Conservation (phyloP, 2,797 vertebrate species). For the Rhinella marina region DNA sequence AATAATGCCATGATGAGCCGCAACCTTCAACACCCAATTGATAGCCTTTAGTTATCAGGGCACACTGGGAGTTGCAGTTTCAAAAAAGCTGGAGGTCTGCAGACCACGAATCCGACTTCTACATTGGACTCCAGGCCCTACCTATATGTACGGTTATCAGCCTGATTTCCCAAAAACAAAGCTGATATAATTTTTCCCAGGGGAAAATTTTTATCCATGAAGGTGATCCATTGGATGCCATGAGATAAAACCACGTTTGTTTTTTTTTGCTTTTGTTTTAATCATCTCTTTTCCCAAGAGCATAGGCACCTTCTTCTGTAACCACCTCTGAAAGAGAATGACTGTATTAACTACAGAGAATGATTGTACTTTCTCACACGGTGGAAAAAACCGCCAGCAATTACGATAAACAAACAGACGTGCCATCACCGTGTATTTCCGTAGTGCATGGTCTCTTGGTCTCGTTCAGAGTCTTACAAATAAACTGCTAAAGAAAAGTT, state of each 20-base stretch:
- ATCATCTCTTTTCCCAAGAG: not conserved
- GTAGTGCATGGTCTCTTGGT: not conserved
- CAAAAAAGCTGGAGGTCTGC: not conserved
- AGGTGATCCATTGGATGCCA: too few relatives aligned
- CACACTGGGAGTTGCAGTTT: not conserved
- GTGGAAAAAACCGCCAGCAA: not conserved
- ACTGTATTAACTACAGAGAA: not conserved
- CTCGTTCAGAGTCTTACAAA: constrained; percentile 1
- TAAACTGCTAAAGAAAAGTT: constrained; percentile 35
- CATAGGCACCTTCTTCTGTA: not conserved
- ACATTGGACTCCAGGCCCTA: not conserved
- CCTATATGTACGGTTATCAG: too few relatives aligned
- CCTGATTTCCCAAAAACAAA: too few relatives aligned
- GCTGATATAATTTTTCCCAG: too few relatives aligned
- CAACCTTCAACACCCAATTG: too few relatives aligned
- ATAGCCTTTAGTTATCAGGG: not conserved
- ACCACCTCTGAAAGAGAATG: not conserved
- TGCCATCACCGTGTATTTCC: not conserved
- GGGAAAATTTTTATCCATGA: too few relatives aligned
- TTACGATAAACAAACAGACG: not conserved
- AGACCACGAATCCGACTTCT: not conserved
- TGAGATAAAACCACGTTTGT: too few relatives aligned
- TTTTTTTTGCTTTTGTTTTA: too few relatives aligned
- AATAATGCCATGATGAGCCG: not conserved
- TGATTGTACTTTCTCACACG: not conserved